phyloP scores from a whole-genome alignment of 2,797 vertebrate genomes.

The Anomalospiza imberbis region DNA sequence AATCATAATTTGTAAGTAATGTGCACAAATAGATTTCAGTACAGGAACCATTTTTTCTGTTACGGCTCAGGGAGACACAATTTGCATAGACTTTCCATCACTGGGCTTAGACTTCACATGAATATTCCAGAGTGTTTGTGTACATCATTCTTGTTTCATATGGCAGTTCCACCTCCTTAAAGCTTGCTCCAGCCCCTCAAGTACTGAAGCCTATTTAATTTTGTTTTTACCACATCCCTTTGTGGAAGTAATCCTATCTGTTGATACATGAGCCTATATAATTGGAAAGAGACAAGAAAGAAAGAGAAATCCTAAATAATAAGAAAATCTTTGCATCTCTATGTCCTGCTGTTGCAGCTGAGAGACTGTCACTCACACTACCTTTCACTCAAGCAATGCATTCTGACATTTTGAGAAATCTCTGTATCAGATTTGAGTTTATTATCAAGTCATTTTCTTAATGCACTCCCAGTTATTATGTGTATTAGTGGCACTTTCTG shows the following conservation, averaged over 20 bases:
- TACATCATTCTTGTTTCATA: not conserved
- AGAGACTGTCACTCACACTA: not conserved
- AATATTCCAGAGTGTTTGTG: not conserved
- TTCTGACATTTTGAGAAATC: not conserved
- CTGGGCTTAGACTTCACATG: not conserved
- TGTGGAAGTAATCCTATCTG: not conserved
- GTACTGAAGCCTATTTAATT: not conserved
- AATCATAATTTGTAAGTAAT: conserved; percentile 50
- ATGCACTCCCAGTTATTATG: not conserved
- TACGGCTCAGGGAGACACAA: conserved; percentile 20
- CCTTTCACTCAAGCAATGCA: not conserved
- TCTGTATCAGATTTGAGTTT: not conserved
- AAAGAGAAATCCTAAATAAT: not conserved
- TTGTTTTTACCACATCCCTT: not conserved
- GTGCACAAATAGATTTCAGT: not conserved
- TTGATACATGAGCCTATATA: not conserved
- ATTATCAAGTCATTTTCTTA: not conserved
- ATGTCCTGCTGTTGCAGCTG: not conserved
- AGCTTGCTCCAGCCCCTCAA: not conserved
- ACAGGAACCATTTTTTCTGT: conserved; percentile 8
- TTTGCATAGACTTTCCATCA: conserved; percentile 37
- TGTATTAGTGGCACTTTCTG: not conserved
- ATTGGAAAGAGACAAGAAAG: not conserved
- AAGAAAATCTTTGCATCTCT: not conserved
- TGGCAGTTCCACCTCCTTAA: not conserved